phyloP scores from a whole-genome alignment of 2,888 invertebrate species.

The Gerris lacustris region DNA sequence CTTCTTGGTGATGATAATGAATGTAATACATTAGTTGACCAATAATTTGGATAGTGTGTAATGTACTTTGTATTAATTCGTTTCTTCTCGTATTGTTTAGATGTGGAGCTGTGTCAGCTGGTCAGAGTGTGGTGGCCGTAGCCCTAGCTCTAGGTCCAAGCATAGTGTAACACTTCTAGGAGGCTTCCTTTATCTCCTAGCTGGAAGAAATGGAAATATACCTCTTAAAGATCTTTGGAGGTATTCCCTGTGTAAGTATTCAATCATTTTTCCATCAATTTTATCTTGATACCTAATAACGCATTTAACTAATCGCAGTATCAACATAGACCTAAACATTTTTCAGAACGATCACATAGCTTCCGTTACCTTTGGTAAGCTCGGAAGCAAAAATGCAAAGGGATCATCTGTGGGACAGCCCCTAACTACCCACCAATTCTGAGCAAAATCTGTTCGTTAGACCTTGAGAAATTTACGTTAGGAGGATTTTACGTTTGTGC shows the following conservation, averaged over 20 bases:
- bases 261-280: background rate
- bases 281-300: background rate
- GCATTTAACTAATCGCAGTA: background rate
- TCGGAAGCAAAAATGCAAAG: too few relatives aligned
- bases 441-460: too few relatives aligned
- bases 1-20: too few relatives aligned
- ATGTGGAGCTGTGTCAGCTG: constrained; percentile 52
- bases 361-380: too few relatives aligned
- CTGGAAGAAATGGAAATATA: constrained; percentile 69
- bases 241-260: constrained; percentile 54
- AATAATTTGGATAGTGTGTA: too few relatives aligned
- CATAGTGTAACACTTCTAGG: constrained; percentile 68
- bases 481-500: too few relatives aligned
- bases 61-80: too few relatives aligned
- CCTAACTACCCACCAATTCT: too few relatives aligned
- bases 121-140: constrained; percentile 42
- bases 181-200: constrained; percentile 66
- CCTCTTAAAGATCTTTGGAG: constrained; percentile 78
- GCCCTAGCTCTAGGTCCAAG: constrained; percentile 62
- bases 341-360: too few relatives aligned
- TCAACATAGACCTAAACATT: background rate
- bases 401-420: too few relatives aligned
- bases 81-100: constrained; percentile 21
- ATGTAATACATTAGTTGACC: too few relatives aligned
- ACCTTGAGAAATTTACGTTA: too few relatives aligned